Evolutionary conservation across 2,888 invertebrate species (phyloP).

Genomic region (Sussaba pulchella): DNA sequence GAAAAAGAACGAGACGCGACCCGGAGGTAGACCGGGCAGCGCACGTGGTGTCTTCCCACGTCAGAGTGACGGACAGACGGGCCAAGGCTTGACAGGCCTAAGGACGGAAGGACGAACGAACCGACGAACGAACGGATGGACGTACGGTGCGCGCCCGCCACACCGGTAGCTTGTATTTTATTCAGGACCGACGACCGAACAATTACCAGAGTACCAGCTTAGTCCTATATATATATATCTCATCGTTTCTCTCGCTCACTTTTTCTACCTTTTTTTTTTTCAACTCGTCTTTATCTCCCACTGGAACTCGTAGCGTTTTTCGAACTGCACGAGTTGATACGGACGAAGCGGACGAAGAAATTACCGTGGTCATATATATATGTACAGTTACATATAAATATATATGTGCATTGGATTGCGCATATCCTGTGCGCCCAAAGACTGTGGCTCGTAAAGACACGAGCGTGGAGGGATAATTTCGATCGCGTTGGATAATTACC

Average conservation of each 20-base stretch:
- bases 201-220: slow-evolving; percentile 78
- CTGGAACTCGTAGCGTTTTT: slow-evolving; percentile 33
- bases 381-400: too few species aligned
- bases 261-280: slow-evolving; percentile 10
- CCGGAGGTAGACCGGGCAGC: slow-evolving; percentile 37
- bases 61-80: slow-evolving; percentile 84
- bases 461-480: slow-evolving; percentile 34
- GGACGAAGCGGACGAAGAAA: slow-evolving; percentile 68
- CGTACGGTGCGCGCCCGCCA: slow-evolving; percentile 51
- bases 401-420: too few species aligned
- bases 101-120: slow-evolving; percentile 76
- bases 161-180: slow-evolving; percentile 83
- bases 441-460: slow-evolving; percentile 67
- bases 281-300: slow-evolving; percentile 46
- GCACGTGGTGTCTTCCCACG: slow-evolving; percentile 83
- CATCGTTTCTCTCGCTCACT: slow-evolving; percentile 13
- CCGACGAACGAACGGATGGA: too few species aligned
- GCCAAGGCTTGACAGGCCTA: slow-evolving; percentile 76
- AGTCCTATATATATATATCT: too few species aligned
- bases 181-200: slow-evolving; percentile 83
- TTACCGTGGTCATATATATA: slow-evolving; percentile 5
- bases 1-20: slow-evolving; percentile 36
- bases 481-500: slow-evolving; percentile 63
- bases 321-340: slow-evolving; percentile 53
- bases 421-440: slow-evolving; percentile 63